Conservation (phyloP, 2,888 invertebrate genomes). For the Erebia aethiops region DNA sequence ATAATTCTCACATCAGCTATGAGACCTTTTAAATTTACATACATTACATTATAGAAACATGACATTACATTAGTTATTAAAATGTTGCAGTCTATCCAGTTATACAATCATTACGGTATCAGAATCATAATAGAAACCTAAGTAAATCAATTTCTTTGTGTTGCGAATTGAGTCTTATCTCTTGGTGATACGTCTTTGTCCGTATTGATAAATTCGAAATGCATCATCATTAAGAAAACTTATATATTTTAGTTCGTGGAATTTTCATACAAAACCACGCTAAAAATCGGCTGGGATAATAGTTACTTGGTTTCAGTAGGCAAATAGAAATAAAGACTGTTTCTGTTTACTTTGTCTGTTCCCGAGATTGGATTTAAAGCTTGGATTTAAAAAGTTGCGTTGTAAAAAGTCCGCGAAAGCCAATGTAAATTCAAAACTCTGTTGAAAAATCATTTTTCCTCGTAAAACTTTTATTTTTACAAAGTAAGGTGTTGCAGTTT, state of each 20-base stretch:
- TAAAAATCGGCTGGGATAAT: neutral
- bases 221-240: neutral
- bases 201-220: neutral
- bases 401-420: conserved; percentile 11
- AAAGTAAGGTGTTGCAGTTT: neutral
- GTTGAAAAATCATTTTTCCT: neutral
- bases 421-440: conserved; percentile 15
- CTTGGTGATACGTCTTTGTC: too few species aligned
- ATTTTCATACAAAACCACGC: neutral
- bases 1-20: too few species aligned
- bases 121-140: too few species aligned
- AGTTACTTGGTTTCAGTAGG: conserved; percentile 1
- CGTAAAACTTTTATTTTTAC: neutral
- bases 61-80: too few species aligned
- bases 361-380: conserved; percentile 17
- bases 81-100: too few species aligned
- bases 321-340: conserved; percentile 11
- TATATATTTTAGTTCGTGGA: neutral
- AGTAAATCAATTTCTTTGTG: too few species aligned
- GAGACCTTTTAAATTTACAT: too few species aligned
- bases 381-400: conserved; percentile 15
- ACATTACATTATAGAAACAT: too few species aligned
- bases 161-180: too few species aligned
- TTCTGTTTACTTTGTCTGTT: conserved; percentile 14
- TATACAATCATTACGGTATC: too few species aligned